Base-by-base conservation (phyloP, 2,113 vertebrate genomes). In the Rhizomys pruinosus region DNA sequence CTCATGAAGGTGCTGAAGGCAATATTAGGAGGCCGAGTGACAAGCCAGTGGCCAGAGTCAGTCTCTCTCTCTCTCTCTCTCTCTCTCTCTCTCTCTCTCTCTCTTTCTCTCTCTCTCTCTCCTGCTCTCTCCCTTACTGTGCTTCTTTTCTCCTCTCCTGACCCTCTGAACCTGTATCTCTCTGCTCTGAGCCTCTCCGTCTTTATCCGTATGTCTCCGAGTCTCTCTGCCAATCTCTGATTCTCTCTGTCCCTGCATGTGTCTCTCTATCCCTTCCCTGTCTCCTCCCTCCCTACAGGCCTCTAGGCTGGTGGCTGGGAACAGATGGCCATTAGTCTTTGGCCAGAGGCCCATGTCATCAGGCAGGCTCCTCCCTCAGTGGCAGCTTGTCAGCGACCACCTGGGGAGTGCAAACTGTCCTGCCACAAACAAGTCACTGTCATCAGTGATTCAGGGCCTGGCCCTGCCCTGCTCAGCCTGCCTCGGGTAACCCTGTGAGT, bases 251-350 rank as follows among this genome's bases (percentile, higher is more conserved):
- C 29, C 47, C 82, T 64, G 23, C 34, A n/a, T 88, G 23, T 39
- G 16, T 42, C 52, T 77, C 25, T 80, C 22, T 74, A 2, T 78
- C 29, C 25, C 22, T 44, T 55, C 20, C 94, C 39, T 61, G 44
- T 82, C 87, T 66, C 69, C 79, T 47, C 96, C 87, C 78, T 94
- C 93, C 8, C 91, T 3, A 39, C 94, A 97, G 73, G 89, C 96
- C 89, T 16, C 82, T 77, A 17, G 94, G 84, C 89, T 87, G 89
- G 93, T 96, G 80, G 94, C 59, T 0, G 7, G 0, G 92, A 97
- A 97, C 98, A 98, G 97, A 98, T 98, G 98, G 97, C 66, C 95
- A 68, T 89, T 94, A 96, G 44, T 23, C 74, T 85, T 96, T 98
- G 97, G 97, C 97, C 90, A 59, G 13, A 59, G 27, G 96, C 96